Base-by-base conservation (phyloP, 2,888 invertebrate species). In the Danaus chrysippus region DNA sequence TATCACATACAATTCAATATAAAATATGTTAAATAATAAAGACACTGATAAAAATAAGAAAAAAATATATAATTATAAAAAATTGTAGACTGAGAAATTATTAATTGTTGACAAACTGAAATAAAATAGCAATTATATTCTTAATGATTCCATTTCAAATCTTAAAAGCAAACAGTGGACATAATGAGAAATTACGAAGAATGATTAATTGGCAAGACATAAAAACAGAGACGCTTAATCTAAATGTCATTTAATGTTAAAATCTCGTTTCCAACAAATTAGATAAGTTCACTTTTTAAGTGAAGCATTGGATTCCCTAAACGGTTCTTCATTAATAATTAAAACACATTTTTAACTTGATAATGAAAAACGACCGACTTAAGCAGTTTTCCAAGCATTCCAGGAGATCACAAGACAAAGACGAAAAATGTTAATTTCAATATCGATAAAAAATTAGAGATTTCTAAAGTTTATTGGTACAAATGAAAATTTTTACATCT, bases 191-290 rank as follows among this genome's bases (percentile, higher is more conserved):
- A n/a, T n/a, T n/a, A n/a, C 55, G 62, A 72, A 71, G 63, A 74
- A 73, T 81, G 78, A 81, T 81, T 82, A 82, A 83, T 82, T 80
- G 79, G 80, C 75, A 81, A 76, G 73, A 81, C 83, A 83, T 84
- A 79, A 80, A 81, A 83, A 81, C 76, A 74, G 76, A 73, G 73
- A 66, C 72, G 70, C 73, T 77, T 77, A 79, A 81, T 81, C 75
- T 75, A 71, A 81, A 78, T 78, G 75, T 75, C 69, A 71, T 78
- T 80, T 75, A 77, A 77, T 73, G 71, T 70, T 65, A 64, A 73
- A 73, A 77, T 76, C 64, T 71, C 72, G 68, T 67, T 69, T 68
- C 69, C 70, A 74, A 73, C 74, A 78, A 81, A 79, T 80, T 81
- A 79, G 76, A 71, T 69, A 72, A 77, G 73, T 77, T 78, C 74